Evolutionary conservation across 2,797 vertebrate genomes (phyloP), one percentile per base, ranked within the genome.

Genomic region (Siniperca scherzeri): DNA sequence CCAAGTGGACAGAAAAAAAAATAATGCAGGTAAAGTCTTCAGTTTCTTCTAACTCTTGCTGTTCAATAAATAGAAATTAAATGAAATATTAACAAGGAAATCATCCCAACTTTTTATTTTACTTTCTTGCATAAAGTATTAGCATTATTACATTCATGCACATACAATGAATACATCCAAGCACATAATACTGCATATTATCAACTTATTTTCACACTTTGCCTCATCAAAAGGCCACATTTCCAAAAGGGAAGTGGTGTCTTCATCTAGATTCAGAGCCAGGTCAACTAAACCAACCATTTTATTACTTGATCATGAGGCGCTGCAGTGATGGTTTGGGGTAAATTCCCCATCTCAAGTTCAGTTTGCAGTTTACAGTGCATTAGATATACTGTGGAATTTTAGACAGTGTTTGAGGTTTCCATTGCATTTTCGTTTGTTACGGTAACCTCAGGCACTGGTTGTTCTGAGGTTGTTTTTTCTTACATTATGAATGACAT

Each of bases 401-500:
- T 59, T 60, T 40, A 30, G 16, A 42, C 46, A 40, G 40, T 27
- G 36, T 64, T 77, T 64, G 65, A 56, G 65, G 70, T 60, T 81
- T 64, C 12, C 4, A 7, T 68, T 27, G 22, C 22, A 27, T 72
- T 75, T 73, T 33, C 46, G 6, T 27, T 59, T 81, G 53, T 67
- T 70, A 21, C 70, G 76, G 22, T 70, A 48, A 68, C 67, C 56
- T 67, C 36, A 50, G 68, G 17, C 25, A 3, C 11, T 52, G 59
- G 42, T 16, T 48, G 21, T 62, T 72, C 38, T 70, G 66, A 68
- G 50, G 56, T 30, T 77, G 62, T 74, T 73, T 79, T 72, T 55
- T 59, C 36, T 42, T 53, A 30, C 27, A 33, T 65, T 60, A 60
- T 84, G 60, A 73, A 65, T 80, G 77, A 60, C 68, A 74, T 30